Conservation (phyloP, 2,113 vertebrate species). For the Entomyzon cyanotis region DNA sequence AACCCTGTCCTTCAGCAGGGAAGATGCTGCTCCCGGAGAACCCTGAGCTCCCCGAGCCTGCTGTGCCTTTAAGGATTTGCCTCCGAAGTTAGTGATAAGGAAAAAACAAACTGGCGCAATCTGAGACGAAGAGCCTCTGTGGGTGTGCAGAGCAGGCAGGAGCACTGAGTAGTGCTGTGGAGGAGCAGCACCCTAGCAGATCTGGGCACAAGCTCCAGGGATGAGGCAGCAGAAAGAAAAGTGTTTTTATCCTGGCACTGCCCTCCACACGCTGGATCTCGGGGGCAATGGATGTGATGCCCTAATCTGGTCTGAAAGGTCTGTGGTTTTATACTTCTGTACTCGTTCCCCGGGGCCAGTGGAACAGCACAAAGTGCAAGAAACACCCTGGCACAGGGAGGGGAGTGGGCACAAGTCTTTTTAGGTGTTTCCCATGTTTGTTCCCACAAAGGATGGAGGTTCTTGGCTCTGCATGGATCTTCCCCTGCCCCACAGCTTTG, state of each 20-base stretch:
- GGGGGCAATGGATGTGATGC: rapidly evolving
- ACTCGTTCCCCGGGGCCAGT: background rate
- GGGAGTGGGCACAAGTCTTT: background rate
- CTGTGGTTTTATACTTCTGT: background rate
- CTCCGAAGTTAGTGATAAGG: background rate
- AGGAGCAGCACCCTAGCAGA: background rate
- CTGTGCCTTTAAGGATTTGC: background rate
- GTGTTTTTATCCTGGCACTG: background rate
- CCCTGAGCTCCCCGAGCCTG: background rate
- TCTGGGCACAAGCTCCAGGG: rapidly evolving
- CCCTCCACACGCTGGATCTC: background rate
- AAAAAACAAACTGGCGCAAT: background rate
- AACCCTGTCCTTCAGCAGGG: background rate
- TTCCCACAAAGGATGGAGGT: background rate
- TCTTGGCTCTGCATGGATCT: background rate
- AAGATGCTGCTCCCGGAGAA: background rate
- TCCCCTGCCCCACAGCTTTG: background rate
- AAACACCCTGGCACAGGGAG: background rate
- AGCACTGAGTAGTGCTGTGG: background rate
- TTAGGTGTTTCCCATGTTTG: background rate
- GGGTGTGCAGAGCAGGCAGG: background rate
- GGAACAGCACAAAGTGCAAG: background rate
- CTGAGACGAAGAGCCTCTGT: background rate
- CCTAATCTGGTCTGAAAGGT: background rate
- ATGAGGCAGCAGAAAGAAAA: background rate